phyloP scores from a whole-genome alignment of 2,888 invertebrate genomes.

The Lepidochitona cinerea region DNA sequence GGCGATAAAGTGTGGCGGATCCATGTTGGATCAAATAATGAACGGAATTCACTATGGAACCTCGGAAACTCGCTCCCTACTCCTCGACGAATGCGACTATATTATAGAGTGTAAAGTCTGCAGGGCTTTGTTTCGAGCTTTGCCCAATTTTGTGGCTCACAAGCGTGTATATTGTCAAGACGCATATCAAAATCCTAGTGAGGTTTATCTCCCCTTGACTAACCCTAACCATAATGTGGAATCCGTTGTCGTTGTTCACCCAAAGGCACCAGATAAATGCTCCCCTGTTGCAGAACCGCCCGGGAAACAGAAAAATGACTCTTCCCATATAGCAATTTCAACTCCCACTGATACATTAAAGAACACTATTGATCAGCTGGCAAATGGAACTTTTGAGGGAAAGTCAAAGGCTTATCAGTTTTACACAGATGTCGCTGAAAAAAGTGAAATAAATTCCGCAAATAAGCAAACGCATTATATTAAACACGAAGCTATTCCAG shows the following conservation, averaged over 20 bases:
- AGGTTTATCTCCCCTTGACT: neutral
- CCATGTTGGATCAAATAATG: slow-evolving; percentile 74
- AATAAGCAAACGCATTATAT: slow-evolving; percentile 33
- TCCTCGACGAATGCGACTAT: slow-evolving; percentile 88
- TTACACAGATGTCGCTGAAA: slow-evolving; percentile 51
- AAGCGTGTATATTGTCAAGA: slow-evolving; percentile 85
- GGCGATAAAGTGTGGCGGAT: slow-evolving; percentile 50
- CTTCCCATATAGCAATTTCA: neutral
- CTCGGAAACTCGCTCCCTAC: slow-evolving; percentile 82
- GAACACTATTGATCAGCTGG: slow-evolving; percentile 34
- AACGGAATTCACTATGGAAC: slow-evolving; percentile 83
- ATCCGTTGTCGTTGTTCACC: slow-evolving; percentile 40
- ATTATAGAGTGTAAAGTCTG: slow-evolving; percentile 92
- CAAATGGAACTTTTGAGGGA: slow-evolving; percentile 44
- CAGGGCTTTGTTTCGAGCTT: slow-evolving; percentile 86
- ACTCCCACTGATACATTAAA: slow-evolving; percentile 11
- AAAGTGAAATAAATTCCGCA: slow-evolving; percentile 37
- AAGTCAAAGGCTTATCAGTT: slow-evolving; percentile 48
- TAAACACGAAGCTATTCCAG: slow-evolving; percentile 41
- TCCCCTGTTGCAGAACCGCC: neutral
- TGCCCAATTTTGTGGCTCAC: slow-evolving; percentile 90
- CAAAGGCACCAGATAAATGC: slow-evolving; percentile 41
- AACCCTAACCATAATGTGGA: slow-evolving; percentile 8
- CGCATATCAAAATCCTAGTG: slow-evolving; percentile 28
- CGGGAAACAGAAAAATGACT: neutral